Evolutionary conservation across 2,888 invertebrate genomes (phyloP).

Genomic region (Cryptus viduatorius): DNA sequence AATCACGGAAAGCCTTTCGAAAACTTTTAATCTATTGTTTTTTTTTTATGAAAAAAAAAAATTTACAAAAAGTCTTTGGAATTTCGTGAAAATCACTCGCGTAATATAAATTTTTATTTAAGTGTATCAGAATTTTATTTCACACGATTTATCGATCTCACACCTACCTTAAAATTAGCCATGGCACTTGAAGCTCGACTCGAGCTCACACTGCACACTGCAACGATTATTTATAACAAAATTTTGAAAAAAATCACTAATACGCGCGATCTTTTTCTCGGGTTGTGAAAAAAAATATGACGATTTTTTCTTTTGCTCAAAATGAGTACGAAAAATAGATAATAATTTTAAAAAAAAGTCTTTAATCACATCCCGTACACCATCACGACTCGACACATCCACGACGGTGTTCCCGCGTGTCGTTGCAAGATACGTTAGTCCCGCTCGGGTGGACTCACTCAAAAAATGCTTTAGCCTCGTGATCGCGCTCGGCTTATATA

Average conservation of each 20-base stretch:
- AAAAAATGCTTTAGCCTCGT: constrained; percentile 82
- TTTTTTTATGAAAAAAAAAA: background rate
- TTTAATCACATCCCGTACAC: constrained; percentile 74
- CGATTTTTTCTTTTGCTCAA: background rate
- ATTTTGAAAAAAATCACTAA: constrained; percentile 3
- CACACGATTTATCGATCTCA: constrained; percentile 57
- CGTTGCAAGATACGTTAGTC: constrained; percentile 58
- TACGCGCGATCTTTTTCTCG: background rate
- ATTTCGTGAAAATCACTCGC: constrained; percentile 27
- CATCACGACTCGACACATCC: constrained; percentile 73
- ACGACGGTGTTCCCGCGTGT: constrained; percentile 51
- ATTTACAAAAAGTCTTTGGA: constrained; percentile 3
- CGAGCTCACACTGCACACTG: constrained; percentile 72
- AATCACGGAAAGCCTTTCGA: constrained; percentile 50
- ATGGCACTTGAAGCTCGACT: constrained; percentile 76
- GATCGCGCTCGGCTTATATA: constrained; percentile 82
- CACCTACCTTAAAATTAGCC: constrained; percentile 81
- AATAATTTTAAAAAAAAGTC: constrained; percentile 13
- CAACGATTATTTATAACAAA: constrained; percentile 6
- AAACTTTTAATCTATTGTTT: constrained; percentile 7
- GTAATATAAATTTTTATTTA: constrained; percentile 1
- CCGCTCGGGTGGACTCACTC: constrained; percentile 70
- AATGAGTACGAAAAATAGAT: background rate
- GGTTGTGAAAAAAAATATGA: background rate
- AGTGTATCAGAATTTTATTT: constrained; percentile 14